phyloP scores from a whole-genome alignment of 2,797 vertebrate species.

The Hydrolagus colliei region DNA sequence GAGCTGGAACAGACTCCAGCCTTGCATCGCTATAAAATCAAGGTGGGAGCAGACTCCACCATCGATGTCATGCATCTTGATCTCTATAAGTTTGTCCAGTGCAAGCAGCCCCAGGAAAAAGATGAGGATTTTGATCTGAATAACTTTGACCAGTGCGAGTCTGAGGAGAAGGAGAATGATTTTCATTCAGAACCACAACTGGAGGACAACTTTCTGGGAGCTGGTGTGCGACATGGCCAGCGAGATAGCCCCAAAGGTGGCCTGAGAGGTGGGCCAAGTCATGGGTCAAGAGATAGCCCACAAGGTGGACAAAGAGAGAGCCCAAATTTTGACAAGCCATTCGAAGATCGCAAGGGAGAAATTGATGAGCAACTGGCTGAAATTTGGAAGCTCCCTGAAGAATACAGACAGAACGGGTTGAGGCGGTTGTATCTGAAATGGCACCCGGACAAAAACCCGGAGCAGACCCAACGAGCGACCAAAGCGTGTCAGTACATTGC shows the following conservation, averaged over 20 bases:
- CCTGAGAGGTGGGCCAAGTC: neutral
- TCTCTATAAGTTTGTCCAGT: slow-evolving; percentile 55
- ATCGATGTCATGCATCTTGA: slow-evolving; percentile 57
- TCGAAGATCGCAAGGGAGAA: slow-evolving; percentile 60
- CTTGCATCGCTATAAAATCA: slow-evolving; percentile 52
- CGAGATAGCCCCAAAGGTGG: too few relatives aligned
- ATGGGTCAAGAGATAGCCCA: neutral
- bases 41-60: slow-evolving; percentile 48
- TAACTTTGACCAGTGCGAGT: too few relatives aligned
- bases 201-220: too few relatives aligned
- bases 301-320: slow-evolving; percentile 29
- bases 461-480: slow-evolving; percentile 43
- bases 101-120: too few relatives aligned
- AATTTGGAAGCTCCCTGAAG: slow-evolving; percentile 54
- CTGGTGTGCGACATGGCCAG: too few relatives aligned
- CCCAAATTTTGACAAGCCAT: slow-evolving; percentile 41
- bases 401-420: slow-evolving; percentile 54
- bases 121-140: too few relatives aligned
- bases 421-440: slow-evolving; percentile 60
- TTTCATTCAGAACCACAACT: too few relatives aligned
- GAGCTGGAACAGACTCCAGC: neutral
- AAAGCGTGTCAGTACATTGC: slow-evolving; percentile 59
- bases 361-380: slow-evolving; percentile 57
- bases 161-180: too few relatives aligned
- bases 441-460: slow-evolving; percentile 68